A percentile compares a stretch with the other conserved stretches of the same genome.
These are phyloP conservation scores for Lagorchestes hirsutus DNA, from an alignment of 2,797 vertebrate species.

Conservation along the genomic window DNA sequence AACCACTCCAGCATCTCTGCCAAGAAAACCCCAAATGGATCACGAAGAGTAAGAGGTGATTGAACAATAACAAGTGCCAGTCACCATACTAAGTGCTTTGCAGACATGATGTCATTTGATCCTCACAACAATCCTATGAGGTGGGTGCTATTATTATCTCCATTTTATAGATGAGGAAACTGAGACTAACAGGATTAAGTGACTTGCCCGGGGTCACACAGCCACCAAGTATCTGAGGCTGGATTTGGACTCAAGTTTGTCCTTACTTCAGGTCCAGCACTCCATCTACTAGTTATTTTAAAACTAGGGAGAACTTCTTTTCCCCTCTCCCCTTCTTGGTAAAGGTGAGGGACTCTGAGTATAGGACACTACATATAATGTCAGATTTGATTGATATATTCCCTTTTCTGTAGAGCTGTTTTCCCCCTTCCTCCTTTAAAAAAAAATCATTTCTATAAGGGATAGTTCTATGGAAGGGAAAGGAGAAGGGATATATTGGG, in stretches of 20 bases:
- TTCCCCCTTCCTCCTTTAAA: neutral
- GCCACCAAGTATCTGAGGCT: too few relatives aligned
- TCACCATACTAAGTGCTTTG: neutral
- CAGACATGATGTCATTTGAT: neutral
- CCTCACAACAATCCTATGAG: neutral
- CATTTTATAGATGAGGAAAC: neutral
- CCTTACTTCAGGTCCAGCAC: too few relatives aligned
- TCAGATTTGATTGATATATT: too few relatives aligned
- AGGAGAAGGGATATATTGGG: neutral
- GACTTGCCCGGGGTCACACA: too few relatives aligned
- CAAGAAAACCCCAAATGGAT: neutral
- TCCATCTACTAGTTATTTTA: too few relatives aligned
- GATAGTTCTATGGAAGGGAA: neutral
- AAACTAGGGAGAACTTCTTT: too few relatives aligned
- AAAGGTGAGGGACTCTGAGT: neutral
- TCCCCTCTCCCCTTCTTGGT: too few relatives aligned
- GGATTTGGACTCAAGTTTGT: too few relatives aligned
- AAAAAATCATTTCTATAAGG: neutral
- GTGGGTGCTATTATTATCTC: neutral
- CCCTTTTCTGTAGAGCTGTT: neutral
- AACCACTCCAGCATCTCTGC: neutral
- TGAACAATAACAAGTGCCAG: neutral
- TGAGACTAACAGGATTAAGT: too few relatives aligned
- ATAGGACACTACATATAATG: too few relatives aligned
- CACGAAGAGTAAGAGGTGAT: neutral